A percentile compares a stretch with the other conserved stretches of the same genome.
phyloP scores from a whole-genome alignment of 2,113 vertebrate genomes.

The Cryptomyrus ogoouensis region DNA sequence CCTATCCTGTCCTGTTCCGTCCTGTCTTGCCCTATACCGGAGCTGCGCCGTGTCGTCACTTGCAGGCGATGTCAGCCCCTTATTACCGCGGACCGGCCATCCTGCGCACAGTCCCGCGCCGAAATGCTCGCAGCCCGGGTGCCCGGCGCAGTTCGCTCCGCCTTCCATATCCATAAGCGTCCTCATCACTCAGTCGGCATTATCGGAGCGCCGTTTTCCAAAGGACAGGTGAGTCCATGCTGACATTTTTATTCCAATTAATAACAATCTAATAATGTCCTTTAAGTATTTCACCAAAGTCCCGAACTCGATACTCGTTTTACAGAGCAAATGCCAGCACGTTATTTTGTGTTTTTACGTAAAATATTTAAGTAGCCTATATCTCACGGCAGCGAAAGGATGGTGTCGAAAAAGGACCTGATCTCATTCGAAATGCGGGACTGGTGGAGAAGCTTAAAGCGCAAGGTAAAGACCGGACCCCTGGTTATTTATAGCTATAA shows the following conservation, averaged over 20 bases:
- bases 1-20: neutral
- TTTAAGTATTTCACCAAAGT: neutral
- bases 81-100: neutral
- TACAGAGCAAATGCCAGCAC: neutral
- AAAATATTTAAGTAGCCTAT: neutral
- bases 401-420: conserved; percentile 56
- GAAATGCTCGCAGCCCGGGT: conserved; percentile 31
- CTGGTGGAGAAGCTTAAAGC: conserved; percentile 46
- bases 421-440: conserved; percentile 51
- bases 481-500: neutral
- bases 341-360: neutral
- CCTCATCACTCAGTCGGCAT: conserved; percentile 45
- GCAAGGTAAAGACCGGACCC: conserved; percentile 38
- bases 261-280: neutral
- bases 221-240: conserved; percentile 52
- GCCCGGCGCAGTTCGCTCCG: conserved; percentile 24
- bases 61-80: neutral
- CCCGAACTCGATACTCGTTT: neutral
- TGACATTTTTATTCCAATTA: neutral
- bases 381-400: conserved; percentile 40
- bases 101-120: neutral
- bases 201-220: conserved; percentile 59
- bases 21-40: neutral
- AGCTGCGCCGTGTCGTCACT: neutral
- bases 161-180: conserved; percentile 3